A percentile compares a stretch with the other conserved stretches of the same genome.
phyloP scores from a whole-genome alignment of 2,113 vertebrate genomes.

The Callorhinus ursinus region DNA sequence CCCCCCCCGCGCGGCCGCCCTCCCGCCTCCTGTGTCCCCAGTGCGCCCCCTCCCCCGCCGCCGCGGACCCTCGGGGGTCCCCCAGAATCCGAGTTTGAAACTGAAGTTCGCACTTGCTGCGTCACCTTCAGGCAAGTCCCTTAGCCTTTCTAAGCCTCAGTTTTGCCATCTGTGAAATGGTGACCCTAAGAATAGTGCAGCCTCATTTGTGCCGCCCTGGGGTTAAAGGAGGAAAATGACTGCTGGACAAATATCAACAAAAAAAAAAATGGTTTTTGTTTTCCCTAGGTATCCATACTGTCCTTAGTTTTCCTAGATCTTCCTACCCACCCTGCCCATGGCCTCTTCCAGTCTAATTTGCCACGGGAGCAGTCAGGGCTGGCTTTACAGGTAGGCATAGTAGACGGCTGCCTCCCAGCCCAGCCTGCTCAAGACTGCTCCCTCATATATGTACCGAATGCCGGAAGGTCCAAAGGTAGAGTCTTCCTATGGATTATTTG shows the following conservation, averaged over 20 bases:
- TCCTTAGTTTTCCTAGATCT: background rate
- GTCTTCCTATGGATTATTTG: background rate
- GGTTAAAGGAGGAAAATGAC: background rate
- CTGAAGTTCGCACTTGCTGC: background rate
- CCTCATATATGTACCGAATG: background rate
- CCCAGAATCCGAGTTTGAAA: background rate
- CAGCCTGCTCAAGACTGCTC: background rate
- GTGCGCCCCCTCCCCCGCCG: background rate
- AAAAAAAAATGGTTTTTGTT: background rate
- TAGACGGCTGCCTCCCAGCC: background rate
- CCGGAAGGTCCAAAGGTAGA: background rate
- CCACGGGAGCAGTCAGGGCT: background rate
- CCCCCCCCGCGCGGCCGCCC: background rate
- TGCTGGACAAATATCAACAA: background rate
- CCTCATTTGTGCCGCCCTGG: background rate
- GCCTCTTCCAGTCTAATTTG: background rate
- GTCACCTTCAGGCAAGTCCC: background rate
- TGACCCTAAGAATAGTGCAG: background rate
- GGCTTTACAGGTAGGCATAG: background rate
- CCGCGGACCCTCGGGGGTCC: background rate
- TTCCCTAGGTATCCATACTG: background rate
- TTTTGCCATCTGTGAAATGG: constrained; percentile 48
- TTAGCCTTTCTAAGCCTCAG: constrained; percentile 21
- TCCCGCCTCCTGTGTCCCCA: background rate
- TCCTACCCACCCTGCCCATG: background rate